phyloP scores from a whole-genome alignment of 2,888 invertebrate species.

The Tiphia femorata region DNA sequence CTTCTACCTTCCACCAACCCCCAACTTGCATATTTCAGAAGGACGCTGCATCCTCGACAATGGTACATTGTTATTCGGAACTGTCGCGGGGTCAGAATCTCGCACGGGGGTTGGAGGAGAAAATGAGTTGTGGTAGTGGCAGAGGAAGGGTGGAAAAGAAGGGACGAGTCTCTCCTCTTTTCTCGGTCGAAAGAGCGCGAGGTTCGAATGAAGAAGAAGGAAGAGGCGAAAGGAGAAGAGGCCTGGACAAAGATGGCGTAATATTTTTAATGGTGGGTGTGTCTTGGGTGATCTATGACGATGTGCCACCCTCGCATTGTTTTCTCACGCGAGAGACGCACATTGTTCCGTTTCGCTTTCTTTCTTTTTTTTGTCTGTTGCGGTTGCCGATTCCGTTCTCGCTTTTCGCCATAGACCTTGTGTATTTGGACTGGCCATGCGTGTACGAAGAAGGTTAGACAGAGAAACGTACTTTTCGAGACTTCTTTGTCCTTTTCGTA shows the following conservation, averaged over 20 bases:
- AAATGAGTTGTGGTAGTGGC: not conserved
- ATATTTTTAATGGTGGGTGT: constrained; percentile 68
- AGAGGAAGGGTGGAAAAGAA: not conserved
- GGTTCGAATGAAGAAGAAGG: constrained; percentile 9
- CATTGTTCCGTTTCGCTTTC: constrained; percentile 49
- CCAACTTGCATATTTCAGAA: constrained; percentile 60
- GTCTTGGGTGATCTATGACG: constrained; percentile 67
- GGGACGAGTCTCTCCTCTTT: not conserved
- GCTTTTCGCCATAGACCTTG: too few species aligned
- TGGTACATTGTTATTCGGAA: constrained; percentile 64
- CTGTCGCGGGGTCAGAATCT: constrained; percentile 48
- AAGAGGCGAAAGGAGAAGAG: constrained; percentile 19
- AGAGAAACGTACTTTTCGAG: not conserved
- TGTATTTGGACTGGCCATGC: too few species aligned
- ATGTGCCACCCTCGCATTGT: constrained; percentile 64
- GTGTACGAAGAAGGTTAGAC: not conserved
- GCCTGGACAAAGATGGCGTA: constrained; percentile 67
- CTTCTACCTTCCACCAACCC: too few species aligned
- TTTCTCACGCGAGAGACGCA: constrained; percentile 63
- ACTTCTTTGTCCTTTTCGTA: too few species aligned
- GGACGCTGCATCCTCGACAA: constrained; percentile 59
- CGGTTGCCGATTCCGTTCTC: too few species aligned
- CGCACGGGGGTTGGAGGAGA: constrained; percentile 22
- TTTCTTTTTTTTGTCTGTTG: constrained; percentile 22
- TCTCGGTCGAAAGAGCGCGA: too few species aligned